phyloP scores from a whole-genome alignment of 2,113 vertebrate species.

The Bucco capensis region DNA sequence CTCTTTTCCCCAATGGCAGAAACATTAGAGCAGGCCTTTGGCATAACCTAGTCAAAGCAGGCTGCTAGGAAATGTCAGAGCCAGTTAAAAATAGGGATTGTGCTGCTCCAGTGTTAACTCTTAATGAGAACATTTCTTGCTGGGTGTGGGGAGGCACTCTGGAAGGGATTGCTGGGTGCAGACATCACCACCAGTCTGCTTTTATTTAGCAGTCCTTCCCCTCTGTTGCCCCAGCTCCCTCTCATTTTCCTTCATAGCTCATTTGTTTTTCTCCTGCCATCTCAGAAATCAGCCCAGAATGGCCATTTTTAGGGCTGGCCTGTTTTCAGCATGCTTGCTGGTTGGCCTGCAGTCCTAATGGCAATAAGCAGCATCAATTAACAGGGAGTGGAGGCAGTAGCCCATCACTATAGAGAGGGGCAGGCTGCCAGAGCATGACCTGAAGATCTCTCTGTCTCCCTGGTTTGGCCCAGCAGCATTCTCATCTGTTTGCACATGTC shows the following conservation, averaged over 20 bases:
- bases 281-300: background rate
- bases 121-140: background rate
- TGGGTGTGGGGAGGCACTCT: background rate
- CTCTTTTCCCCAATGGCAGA: slow-evolving; percentile 17
- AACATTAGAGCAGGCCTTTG: background rate
- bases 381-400: background rate
- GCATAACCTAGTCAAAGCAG: background rate
- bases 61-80: background rate
- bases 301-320: background rate
- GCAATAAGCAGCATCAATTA: background rate
- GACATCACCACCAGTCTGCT: background rate
- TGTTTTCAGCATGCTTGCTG: background rate
- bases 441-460: background rate
- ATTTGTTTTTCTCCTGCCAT: background rate
- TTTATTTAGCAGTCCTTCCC: background rate
- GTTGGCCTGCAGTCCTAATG: background rate
- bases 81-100: background rate
- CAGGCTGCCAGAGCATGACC: background rate
- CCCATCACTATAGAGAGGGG: background rate
- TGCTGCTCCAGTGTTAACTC: background rate
- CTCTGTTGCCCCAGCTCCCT: background rate
- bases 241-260: background rate
- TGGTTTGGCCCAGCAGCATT: background rate
- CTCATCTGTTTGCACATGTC: background rate
- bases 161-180: background rate